phyloP scores from a whole-genome alignment of 2,888 invertebrate genomes.

The Flexamia atlantica region DNA sequence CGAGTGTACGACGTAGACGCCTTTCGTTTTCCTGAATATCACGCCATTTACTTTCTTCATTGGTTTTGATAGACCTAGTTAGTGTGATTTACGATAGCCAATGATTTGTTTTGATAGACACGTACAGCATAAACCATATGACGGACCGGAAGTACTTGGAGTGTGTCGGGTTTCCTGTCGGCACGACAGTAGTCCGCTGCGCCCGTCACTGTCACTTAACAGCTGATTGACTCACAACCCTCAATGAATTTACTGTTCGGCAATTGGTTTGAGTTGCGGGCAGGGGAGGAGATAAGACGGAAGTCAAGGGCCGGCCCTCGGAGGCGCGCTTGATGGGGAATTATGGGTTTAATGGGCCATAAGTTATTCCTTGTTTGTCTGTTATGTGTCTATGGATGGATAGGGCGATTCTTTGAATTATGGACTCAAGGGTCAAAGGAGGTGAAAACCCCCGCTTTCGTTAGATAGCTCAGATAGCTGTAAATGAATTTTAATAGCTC shows the following conservation, averaged over 20 bases:
- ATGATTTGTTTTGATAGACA: too few relatives aligned
- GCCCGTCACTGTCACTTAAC: background rate
- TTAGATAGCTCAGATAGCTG: too few relatives aligned
- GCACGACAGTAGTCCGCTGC: background rate
- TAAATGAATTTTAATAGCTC: too few relatives aligned
- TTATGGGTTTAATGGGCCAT: slow-evolving; percentile 17
- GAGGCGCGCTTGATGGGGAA: background rate
- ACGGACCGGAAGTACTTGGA: background rate
- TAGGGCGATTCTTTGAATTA: too few relatives aligned
- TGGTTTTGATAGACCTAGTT: too few relatives aligned
- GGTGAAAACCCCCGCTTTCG: too few relatives aligned
- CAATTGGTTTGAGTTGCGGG: slow-evolving; percentile 19
- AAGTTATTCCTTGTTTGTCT: slow-evolving; percentile 2
- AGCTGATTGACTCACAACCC: slow-evolving; percentile 25
- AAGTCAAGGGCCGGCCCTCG: background rate
- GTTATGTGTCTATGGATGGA: background rate
- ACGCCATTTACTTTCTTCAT: too few relatives aligned
- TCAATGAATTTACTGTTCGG: slow-evolving; percentile 38
- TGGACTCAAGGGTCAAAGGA: too few relatives aligned
- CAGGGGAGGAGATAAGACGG: background rate
- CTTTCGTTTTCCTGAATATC: too few relatives aligned
- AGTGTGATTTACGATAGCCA: too few relatives aligned
- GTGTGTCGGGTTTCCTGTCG: slow-evolving; percentile 25
- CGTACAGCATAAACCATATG: too few relatives aligned
- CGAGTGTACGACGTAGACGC: too few relatives aligned